Conservation (phyloP, 2,797 vertebrate genomes). For the Tauraco hartlaubi region DNA sequence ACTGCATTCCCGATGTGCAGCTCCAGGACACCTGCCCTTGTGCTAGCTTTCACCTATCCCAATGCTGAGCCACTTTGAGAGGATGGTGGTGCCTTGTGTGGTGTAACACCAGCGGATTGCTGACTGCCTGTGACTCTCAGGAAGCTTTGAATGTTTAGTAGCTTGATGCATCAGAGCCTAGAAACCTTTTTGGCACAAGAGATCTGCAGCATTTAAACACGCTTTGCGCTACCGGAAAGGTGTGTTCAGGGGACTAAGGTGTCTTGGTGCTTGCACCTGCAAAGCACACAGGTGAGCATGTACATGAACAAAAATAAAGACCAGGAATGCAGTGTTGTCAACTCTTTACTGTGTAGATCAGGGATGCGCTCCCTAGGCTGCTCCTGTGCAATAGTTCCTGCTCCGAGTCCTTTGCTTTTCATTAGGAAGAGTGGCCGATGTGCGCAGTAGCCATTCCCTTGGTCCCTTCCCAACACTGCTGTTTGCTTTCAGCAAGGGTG, state of each 20-base stretch:
- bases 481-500: neutral
- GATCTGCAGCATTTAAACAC: neutral
- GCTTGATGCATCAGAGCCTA: neutral
- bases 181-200: neutral
- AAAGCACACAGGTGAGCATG: neutral
- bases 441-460: neutral
- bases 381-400: neutral
- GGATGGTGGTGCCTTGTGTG: neutral
- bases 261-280: neutral
- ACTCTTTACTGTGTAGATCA: neutral
- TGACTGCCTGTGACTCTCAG: rapidly evolving
- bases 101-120: rapidly evolving
- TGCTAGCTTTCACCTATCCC: neutral
- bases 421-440: neutral
- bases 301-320: neutral
- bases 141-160: neutral
- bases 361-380: neutral
- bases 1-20: neutral
- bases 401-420: neutral
- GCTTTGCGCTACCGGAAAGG: rapidly evolving
- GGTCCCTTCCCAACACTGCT: neutral
- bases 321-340: neutral
- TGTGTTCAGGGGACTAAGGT: neutral
- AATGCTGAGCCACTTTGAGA: rapidly evolving
- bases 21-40: neutral